Percentiles rank a stretch among this genome's conserved stretches.
Conservation (phyloP, 2,113 vertebrate species). For the Gulo gulo region DNA sequence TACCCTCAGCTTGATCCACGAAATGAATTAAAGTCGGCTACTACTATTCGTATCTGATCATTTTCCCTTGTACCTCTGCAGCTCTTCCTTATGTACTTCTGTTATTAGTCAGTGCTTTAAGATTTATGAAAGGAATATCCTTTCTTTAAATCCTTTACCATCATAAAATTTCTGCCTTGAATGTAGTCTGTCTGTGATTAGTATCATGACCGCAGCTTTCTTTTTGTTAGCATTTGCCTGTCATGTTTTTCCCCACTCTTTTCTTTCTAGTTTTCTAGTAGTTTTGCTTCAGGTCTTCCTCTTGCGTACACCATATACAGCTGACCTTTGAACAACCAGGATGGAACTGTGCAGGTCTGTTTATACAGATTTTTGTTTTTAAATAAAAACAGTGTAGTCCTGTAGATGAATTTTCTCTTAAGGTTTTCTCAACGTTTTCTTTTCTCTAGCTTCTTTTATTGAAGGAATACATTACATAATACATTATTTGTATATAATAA, state of each 20-base stretch:
- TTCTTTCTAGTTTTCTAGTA: not conserved
- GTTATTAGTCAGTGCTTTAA: not conserved
- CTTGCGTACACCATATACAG: not conserved
- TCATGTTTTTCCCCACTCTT: not conserved
- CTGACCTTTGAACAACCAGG: not conserved
- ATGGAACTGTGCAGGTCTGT: not conserved
- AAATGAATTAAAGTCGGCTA: not conserved
- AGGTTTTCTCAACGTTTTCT: not conserved
- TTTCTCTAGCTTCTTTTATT: not conserved
- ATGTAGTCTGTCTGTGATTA: not conserved
- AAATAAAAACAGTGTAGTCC: not conserved
- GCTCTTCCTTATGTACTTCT: not conserved
- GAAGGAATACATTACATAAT: not conserved
- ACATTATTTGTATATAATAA: not conserved
- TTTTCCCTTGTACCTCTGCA: not conserved
- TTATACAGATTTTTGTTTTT: not conserved
- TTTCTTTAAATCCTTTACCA: not conserved
- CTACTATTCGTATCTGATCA: not conserved
- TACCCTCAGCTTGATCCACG: not conserved
- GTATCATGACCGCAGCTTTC: not conserved
- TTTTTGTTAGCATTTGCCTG: not conserved
- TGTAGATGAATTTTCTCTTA: not conserved
- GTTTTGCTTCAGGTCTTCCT: not conserved
- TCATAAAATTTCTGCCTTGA: slow-evolving; percentile 3
- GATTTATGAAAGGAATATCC: not conserved